Percentiles rank a stretch among this genome's conserved stretches.
Conservation (phyloP, 2,113 vertebrate species). For the Megaleporinus macrocephalus region DNA sequence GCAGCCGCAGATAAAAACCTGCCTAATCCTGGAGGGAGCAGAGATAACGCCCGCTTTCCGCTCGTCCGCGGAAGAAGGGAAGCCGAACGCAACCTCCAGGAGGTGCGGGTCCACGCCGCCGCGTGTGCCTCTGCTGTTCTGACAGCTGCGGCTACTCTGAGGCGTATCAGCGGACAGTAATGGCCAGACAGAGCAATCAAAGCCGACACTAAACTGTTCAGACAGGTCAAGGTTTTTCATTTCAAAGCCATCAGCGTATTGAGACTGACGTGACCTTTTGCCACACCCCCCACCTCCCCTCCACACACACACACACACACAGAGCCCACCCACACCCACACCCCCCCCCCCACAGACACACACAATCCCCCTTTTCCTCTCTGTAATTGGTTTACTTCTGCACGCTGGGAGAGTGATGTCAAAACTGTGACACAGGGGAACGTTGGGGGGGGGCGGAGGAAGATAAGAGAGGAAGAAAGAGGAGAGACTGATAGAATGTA, state of each 20-base stretch:
- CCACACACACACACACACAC: constrained; percentile 3
- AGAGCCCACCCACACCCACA: neutral
- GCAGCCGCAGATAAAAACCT: constrained; percentile 39
- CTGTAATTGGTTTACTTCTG: constrained; percentile 56
- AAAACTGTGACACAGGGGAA: constrained; percentile 11
- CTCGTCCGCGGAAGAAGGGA: constrained; percentile 6
- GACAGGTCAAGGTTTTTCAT: constrained; percentile 62
- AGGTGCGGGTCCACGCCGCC: constrained; percentile 17
- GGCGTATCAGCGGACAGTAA: constrained; percentile 20
- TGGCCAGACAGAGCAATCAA: constrained; percentile 47
- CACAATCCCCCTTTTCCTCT: constrained; percentile 12
- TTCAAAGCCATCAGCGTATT: constrained; percentile 51
- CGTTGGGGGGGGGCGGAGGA: neutral
- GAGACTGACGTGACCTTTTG: constrained; percentile 49
- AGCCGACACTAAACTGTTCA: constrained; percentile 59
- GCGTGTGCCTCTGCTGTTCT: neutral
- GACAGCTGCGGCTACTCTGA: constrained; percentile 8
- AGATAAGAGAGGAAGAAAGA: too few relatives aligned
- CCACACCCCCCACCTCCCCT: constrained; percentile 3
- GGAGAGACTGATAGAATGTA: too few relatives aligned
- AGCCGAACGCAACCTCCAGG: constrained; percentile 35
- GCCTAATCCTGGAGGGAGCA: constrained; percentile 37
- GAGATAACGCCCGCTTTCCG: constrained; percentile 32
- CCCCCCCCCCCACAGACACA: neutral
- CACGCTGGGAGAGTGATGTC: constrained; percentile 41